These are phyloP conservation scores for Brachionus calyciflorus DNA, from an alignment of 1,140 invertebrate species.

Conservation along the genomic window DNA sequence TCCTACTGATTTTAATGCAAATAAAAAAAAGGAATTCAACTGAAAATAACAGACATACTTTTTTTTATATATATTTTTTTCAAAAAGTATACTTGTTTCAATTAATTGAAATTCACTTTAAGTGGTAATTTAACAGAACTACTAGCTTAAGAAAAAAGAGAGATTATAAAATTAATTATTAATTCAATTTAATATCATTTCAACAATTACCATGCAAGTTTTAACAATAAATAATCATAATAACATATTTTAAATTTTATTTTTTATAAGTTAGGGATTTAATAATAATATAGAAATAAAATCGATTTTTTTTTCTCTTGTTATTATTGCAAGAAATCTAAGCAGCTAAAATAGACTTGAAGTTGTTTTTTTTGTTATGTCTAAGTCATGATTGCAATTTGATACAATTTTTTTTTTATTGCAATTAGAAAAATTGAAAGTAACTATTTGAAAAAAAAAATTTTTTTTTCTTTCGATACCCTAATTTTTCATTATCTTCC, in stretches of 20 bases:
- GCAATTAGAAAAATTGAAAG: not conserved
- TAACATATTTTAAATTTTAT: not conserved
- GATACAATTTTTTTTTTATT: conserved; percentile 1
- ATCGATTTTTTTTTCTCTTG: conserved; percentile 20
- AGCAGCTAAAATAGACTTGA: not conserved
- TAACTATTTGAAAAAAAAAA: too few species aligned
- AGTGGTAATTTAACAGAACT: too few species aligned
- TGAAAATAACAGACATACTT: not conserved
- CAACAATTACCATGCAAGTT: not conserved
- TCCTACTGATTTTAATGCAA: not conserved
- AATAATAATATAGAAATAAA: too few species aligned
- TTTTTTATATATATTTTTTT: too few species aligned
- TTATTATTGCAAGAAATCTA: not conserved
- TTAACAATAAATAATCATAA: too few species aligned
- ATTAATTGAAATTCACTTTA: too few species aligned
- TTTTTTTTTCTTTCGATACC: not conserved
- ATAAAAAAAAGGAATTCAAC: not conserved
- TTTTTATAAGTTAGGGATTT: too few species aligned
- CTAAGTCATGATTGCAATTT: not conserved
- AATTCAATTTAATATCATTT: conserved; percentile 25
- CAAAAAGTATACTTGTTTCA: conserved; percentile 21
- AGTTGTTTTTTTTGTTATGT: not conserved
- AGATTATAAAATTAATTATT: conserved; percentile 38
- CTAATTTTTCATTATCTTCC: conserved; percentile 16
- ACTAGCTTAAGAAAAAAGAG: too few species aligned